These are phyloP conservation scores for Eilema sororculum DNA, from an alignment of 2,888 invertebrate species.

Conservation along the genomic window DNA sequence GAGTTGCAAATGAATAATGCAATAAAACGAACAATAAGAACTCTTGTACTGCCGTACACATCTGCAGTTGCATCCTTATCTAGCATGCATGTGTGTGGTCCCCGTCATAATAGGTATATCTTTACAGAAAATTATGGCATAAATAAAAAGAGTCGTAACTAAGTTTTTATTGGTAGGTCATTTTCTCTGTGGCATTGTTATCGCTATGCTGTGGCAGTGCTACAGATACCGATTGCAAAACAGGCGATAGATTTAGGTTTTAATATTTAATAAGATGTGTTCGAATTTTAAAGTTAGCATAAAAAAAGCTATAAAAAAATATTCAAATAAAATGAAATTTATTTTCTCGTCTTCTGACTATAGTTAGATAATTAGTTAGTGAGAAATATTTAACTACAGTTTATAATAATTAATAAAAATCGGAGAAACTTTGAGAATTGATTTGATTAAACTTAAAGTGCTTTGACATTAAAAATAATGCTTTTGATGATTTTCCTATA, in stretches of 20 bases:
- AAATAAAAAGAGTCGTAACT: not conserved
- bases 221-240: not conserved
- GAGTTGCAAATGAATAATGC: not conserved
- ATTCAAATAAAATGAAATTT: too few species aligned
- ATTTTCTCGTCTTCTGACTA: too few species aligned
- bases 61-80: not conserved
- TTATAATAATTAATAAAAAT: too few species aligned
- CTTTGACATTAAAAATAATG: too few species aligned
- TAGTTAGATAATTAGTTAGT: too few species aligned
- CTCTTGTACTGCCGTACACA: not conserved
- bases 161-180: not conserved
- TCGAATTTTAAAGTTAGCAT: too few species aligned
- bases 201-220: not conserved
- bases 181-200: not conserved
- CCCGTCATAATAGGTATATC: not conserved
- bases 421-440: too few species aligned
- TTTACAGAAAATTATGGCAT: not conserved
- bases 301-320: too few species aligned
- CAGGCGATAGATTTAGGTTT: not conserved
- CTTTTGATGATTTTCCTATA: too few species aligned
- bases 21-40: not conserved
- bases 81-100: not conserved
- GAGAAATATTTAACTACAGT: too few species aligned
- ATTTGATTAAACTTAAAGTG: too few species aligned
- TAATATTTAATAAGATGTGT: too few species aligned